Base-by-base conservation (phyloP, 2,113 vertebrate genomes). In the Percina caprodes region DNA sequence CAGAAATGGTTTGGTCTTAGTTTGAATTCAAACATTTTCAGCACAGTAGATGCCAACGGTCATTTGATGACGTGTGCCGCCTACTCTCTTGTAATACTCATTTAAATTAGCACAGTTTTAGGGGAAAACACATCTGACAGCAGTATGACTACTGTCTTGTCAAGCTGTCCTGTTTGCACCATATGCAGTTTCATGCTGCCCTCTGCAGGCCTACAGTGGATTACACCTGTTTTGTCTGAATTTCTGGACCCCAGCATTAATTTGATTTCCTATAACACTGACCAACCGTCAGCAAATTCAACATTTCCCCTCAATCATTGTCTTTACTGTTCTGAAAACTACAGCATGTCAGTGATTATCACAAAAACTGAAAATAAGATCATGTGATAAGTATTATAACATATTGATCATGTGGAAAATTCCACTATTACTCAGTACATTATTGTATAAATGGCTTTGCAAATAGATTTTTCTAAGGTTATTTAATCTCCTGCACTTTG, bases 191-290 rank as follows among this genome's bases (percentile, higher is more conserved):
- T n/a, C 1, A 39, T 65, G 63, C 79, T 80, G 89, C 90, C 91
- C 74, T 69, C 92, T 92, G 84, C 90, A 68, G 92, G 77, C 39
- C 0, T 0, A 26, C 19, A 6, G 4, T 30, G 33, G 59, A 26
- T 66, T 46, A 11, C 74, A 26, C 9, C n/a, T 60, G 16, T 35
- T 13, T 72, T 19, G n/a, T 39, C 46, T 18, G 2, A 48, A 49
- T n/a, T n/a, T 69, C 51, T 9, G 4, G 35, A 46, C 19, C 6
- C 2, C 2, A 21, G 5, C 11, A 51, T 24, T n/a, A 65, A 62
- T 39, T 10, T 1, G 51, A 19, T 30, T 42, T 13, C 26, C 26
- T 45, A 18, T 72, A 2, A 60, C 45, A 69, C 48, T 69, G 10
- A 56, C 51, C 30, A 73, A 2, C 35, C 4, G 19, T 42, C 21